Evolutionary conservation across 2,113 vertebrate genomes (phyloP), one percentile per base, ranked within the genome.

Genomic region (Ptyas mucosa): DNA sequence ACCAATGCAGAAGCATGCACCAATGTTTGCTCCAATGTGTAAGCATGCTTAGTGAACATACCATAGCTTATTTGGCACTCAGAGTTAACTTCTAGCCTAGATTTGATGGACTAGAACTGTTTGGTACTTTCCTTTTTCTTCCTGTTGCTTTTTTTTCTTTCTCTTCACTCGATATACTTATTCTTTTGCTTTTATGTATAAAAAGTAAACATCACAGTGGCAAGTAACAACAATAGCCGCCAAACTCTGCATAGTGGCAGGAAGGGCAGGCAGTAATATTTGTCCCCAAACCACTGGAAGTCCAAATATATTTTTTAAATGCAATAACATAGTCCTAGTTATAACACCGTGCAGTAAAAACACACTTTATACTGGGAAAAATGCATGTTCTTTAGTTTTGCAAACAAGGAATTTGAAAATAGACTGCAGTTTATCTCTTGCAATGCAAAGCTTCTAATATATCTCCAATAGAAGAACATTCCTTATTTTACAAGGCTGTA

Each of bases 401-500:
- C 18, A 81, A 85, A 14, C 1, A 87, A n/a, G 4, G 5, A 8
- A 0, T 3, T 14, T 3, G 1, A 46, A n/a, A 89, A 5, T 43
- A 7, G 49, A 51, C 87, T 8, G 46, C 87, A 86, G 23, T 8
- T 39, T 54, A 88, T 55, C 18, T 34, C 51, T 85, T 92, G 43
- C 29, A 61, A 15, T 0, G 0, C 0, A 0, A n/a, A 92, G 2
- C 52, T 10, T n/a, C 85, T 69, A 0, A 0, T 0, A 91, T 64
- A 89, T 29, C 34, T 90, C 91, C 0, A 0, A 21, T 0, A 1
- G 8, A 5, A 43, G 1, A 1, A 46, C 15, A 53, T n/a, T 54
- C 55, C 49, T 29, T 69, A 14, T 39, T 46, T 43, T 90, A 21
- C 92, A 0, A 81, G 3, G 88, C 49, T 21, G 46, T 85, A 89